Evolutionary conservation across 2,888 invertebrate genomes (phyloP), one percentile per base, ranked within the genome.

Genomic region (Drosophila ustulata): DNA sequence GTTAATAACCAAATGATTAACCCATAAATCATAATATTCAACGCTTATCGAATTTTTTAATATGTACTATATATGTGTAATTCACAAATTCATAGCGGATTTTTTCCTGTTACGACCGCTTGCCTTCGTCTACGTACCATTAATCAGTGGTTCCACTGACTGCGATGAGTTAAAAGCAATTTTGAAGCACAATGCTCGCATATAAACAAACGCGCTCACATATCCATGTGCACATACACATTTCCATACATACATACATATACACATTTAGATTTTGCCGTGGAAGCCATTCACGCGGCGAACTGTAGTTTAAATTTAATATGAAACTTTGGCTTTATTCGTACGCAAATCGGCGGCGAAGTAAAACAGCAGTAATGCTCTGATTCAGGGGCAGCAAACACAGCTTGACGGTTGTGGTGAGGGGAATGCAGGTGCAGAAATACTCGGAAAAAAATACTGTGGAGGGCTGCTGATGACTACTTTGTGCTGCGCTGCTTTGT

Each of bases 101-200:
- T 53, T 67, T 77, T 88, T 85, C 77, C 83, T 82, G 69, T 63
- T 73, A 47, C 67, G 45, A 50, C 18, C 25, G 45, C 49, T 49
- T 43, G 55, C 37, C 25, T 32, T 49, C 34, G 28, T 39, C 26
- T 30, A n/a, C 34, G 4, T 37, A 47, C n/a, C 46, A 67, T 68
- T 87, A 82, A 84, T 78, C 88, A 82, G 45, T 45, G 43, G 67
- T 64, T 63, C 39, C 64, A 66, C 37, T 68, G 65, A 49, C 45
- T 45, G 57, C 39, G 65, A 43, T 39, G 57, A 65, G 51, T 76
- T 58, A 34, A 72, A 32, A 64, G 63, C 39, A 51, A 64, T 58
- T 73, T 66, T 41, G 64, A 82, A 79, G 71, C 74, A 64, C 63
- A 80, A 72, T 65, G 82, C 82, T 82, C 85, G 80, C 74, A 69